Conservation (phyloP, 2,888 invertebrate genomes). For the Rosalia funebris region DNA sequence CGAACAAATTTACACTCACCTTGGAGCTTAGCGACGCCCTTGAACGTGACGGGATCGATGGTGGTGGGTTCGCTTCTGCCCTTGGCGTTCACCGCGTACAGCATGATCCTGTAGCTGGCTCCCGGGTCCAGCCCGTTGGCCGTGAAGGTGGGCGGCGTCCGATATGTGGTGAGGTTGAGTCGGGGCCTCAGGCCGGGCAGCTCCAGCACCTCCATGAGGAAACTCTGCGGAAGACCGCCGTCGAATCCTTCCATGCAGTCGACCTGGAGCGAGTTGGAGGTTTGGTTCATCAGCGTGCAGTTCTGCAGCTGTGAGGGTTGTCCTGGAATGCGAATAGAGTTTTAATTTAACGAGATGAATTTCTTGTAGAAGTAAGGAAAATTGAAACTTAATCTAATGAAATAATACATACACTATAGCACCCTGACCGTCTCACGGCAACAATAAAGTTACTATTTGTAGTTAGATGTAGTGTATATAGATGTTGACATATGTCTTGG, state of each 20-base stretch:
- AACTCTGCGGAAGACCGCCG: conserved; percentile 87
- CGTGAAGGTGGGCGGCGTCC: conserved; percentile 74
- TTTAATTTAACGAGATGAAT: too few relatives aligned
- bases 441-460: too few relatives aligned
- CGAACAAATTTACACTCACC: too few relatives aligned
- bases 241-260: conserved; percentile 90
- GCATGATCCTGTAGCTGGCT: conserved; percentile 80
- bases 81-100: conserved; percentile 89
- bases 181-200: conserved; percentile 72
- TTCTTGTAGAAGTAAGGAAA: too few relatives aligned
- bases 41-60: conserved; percentile 85
- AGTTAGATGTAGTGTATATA: too few relatives aligned
- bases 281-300: conserved; percentile 90
- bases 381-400: too few relatives aligned
- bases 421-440: too few relatives aligned
- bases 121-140: conserved; percentile 77
- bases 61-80: conserved; percentile 85
- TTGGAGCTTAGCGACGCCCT: conserved; percentile 87
- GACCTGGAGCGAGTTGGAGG: conserved; percentile 83
- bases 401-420: too few relatives aligned
- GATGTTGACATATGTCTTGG: too few relatives aligned
- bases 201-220: conserved; percentile 83
- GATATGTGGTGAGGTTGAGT: conserved; percentile 70
- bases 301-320: conserved; percentile 89
- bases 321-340: conserved; percentile 67